Percentiles rank a stretch among this genome's conserved stretches.
Conservation (phyloP, 1,140 invertebrate species). For the Drosophila takahashii region DNA sequence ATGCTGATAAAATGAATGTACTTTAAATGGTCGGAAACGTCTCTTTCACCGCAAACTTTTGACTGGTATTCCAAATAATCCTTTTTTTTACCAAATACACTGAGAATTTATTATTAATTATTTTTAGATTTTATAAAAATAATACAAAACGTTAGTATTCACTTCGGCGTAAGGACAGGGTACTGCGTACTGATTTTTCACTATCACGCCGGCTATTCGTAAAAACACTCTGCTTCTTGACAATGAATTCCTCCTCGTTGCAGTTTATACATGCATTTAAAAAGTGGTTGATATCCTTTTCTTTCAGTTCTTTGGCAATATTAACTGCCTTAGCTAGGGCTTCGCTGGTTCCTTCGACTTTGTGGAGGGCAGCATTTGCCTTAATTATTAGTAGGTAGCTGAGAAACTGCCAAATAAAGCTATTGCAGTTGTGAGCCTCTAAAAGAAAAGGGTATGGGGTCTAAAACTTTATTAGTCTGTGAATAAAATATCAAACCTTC, state of each 20-base stretch:
- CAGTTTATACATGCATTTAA: constrained; percentile 42
- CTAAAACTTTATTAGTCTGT: neutral
- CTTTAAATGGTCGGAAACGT: no score
- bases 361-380: constrained; percentile 62
- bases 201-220: constrained; percentile 22
- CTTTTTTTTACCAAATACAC: constrained; percentile 3
- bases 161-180: neutral
- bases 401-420: constrained; percentile 63
- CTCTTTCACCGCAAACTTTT: no score
- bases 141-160: neutral
- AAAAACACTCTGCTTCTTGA: constrained; percentile 41
- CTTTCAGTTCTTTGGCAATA: constrained; percentile 35
- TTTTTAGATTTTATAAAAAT: neutral
- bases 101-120: constrained; percentile 12
- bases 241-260: constrained; percentile 51
- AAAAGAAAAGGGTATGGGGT: constrained; percentile 2
- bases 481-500: constrained; percentile 19
- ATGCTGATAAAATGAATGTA: no score
- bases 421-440: constrained; percentile 69
- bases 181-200: constrained; percentile 10
- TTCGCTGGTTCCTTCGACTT: constrained; percentile 60
- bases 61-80: no score
- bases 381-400: constrained; percentile 64
- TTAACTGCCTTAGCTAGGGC: constrained; percentile 35
- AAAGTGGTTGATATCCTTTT: constrained; percentile 29